Base-by-base conservation (phyloP, 2,888 invertebrate genomes). In the Calliopum simillimum region DNA sequence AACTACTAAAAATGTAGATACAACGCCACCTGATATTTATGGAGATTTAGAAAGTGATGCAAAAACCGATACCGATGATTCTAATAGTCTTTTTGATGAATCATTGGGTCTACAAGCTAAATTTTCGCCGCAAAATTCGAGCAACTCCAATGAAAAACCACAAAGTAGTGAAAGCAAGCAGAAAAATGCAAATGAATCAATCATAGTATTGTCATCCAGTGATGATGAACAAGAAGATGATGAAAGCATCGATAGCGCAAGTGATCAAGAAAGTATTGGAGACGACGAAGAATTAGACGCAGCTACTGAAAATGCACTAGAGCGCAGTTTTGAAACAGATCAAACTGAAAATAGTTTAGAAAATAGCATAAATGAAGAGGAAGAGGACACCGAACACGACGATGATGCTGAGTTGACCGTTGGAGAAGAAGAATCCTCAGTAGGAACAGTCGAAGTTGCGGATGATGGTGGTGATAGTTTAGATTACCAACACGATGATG, bases 41-140 rank as follows among this genome's bases (percentile, higher is more conserved):
- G 63, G 43, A 23, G 68, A 62, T 58, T 33, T 69, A 25, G 69
- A 67, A 14, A 62, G 58, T 58, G 69, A 49, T 5, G 46, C 61
- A 13, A 67, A 69, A 47, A 56, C 55, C 14, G 72, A 69, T 12
- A 66, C 59, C 21, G 70, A 74, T 19, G 73, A 74, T 47, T 70
- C 41, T 8, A 51, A 53, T 19, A 49, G 51, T 4, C 51, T 72
- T 33, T 70, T 67, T 21, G 65, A 46, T 46, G 70, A 65, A 55
- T 68, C 69, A 4, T 44, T 69, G 33, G 72, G 53, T 14, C 14
- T 56, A 61, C 12, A 51, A 41, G 59, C 33, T 33, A 49, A 44
- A 44, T 43, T 47, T 13, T 64, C 46, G 23, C 53, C 21, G 23
- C 21, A 66, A 47, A 47, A 13, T 43, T 19, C 49, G 49, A 33